A percentile compares a stretch with the other conserved stretches of the same genome.
Evolutionary conservation across 1,140 invertebrate genomes (phyloP).

Genomic region (Bradysia coprophila): DNA sequence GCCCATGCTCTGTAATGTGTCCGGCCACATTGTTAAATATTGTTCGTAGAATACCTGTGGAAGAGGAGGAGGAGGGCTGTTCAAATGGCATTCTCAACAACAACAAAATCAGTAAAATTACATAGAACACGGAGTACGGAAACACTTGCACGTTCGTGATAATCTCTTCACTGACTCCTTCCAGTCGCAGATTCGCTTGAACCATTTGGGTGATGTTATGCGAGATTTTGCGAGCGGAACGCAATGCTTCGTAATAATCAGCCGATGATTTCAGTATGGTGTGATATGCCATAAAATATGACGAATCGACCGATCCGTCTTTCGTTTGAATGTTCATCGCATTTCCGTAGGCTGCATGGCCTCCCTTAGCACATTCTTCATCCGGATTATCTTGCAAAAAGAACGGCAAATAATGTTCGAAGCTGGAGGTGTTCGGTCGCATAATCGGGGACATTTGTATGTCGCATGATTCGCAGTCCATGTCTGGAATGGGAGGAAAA

Average conservation of each 20-base stretch:
- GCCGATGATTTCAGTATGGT: conserved; percentile 76
- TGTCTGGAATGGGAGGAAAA: conserved; percentile 12
- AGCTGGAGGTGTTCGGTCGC: conserved; percentile 42
- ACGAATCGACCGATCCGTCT: conserved; percentile 36
- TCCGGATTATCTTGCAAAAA: conserved; percentile 86
- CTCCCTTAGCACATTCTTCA: conserved; percentile 63
- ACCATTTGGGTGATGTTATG: conserved; percentile 68
- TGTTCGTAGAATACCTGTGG: conserved; percentile 99
- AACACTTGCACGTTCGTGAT: conserved; percentile 63
- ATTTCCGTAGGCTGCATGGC: conserved; percentile 62
- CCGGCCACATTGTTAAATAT: conserved; percentile 90
- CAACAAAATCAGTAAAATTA: too few species aligned
- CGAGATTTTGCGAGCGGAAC: conserved; percentile 57
- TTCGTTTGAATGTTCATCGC: conserved; percentile 39
- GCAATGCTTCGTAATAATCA: conserved; percentile 83
- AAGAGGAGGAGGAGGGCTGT: too few species aligned
- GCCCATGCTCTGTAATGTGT: conserved; percentile 70
- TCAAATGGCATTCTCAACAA: too few species aligned
- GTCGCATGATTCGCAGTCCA: conserved; percentile 10
- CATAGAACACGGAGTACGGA: conserved; percentile 95
- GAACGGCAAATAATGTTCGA: conserved; percentile 66
- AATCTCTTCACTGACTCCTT: conserved; percentile 18
- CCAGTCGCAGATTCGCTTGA: conserved; percentile 31
- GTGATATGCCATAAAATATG: conserved; percentile 93
- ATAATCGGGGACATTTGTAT: conserved; percentile 13